Percentiles rank a stretch among this genome's conserved stretches.
Conservation (phyloP, 2,797 vertebrate species). For the Enteromius paludinosus region DNA sequence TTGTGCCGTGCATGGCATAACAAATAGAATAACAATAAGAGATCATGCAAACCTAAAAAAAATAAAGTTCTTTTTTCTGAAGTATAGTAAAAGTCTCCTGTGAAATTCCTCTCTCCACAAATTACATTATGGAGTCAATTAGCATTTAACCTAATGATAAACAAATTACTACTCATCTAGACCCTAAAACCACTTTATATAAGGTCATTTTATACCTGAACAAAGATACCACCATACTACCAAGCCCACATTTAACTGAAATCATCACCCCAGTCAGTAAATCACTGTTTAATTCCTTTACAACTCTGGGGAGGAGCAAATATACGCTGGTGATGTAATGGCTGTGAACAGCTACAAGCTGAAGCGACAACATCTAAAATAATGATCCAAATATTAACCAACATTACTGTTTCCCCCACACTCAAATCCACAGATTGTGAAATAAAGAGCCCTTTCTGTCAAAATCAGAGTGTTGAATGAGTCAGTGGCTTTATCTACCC, state of each 20-base stretch:
- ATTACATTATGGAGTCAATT: not conserved
- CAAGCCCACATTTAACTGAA: not conserved
- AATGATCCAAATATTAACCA: not conserved
- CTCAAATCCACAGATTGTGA: not conserved
- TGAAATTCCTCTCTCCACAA: not conserved
- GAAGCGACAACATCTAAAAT: not conserved
- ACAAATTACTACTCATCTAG: not conserved
- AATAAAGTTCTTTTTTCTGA: not conserved
- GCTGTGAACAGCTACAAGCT: not conserved
- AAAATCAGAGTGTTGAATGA: constrained; percentile 4
- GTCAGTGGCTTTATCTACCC: constrained; percentile 17
- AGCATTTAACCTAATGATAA: not conserved
- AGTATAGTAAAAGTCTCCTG: not conserved
- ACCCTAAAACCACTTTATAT: not conserved
- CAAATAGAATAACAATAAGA: not conserved
- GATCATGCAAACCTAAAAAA: not conserved
- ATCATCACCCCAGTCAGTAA: not conserved
- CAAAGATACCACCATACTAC: not conserved
- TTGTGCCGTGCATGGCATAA: not conserved
- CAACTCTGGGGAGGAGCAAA: not conserved
- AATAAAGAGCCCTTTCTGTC: not conserved
- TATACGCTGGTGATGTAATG: not conserved
- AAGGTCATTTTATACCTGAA: not conserved
- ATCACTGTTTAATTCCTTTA: not conserved
- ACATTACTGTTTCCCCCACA: not conserved